Conservation (phyloP, 2,888 invertebrate genomes). For the Troides aeacus region DNA sequence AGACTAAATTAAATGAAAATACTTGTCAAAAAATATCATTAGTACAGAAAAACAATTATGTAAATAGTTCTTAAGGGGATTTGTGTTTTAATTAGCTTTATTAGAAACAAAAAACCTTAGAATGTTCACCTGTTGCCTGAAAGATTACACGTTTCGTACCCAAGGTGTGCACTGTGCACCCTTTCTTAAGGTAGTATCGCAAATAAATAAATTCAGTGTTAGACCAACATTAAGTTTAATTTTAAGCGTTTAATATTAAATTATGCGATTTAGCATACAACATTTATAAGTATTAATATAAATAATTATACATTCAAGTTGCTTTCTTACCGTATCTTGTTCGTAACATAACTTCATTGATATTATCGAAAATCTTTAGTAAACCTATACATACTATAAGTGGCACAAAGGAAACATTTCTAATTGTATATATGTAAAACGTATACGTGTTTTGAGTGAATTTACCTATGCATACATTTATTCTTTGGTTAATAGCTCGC, state of each 20-base stretch:
- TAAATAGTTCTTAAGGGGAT: no score
- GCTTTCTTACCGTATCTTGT: background rate
- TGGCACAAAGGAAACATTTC: background rate
- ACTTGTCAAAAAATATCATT: no score
- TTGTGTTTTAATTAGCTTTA: no score
- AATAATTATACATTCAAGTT: background rate
- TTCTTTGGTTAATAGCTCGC: background rate
- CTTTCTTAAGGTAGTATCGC: no score
- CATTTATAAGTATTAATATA: slow-evolving; percentile 18
- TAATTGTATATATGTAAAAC: slow-evolving; percentile 5
- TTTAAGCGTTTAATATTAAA: slow-evolving; percentile 10
- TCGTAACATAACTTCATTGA: no score
- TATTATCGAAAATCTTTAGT: no score
- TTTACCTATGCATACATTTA: background rate
- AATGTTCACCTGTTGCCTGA: no score
- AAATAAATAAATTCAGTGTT: background rate
- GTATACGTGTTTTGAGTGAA: slow-evolving; percentile 14
- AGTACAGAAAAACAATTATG: no score
- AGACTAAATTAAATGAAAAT: background rate
- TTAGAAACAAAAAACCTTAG: no score
- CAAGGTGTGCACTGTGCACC: no score
- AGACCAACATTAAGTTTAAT: background rate
- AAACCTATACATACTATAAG: no score
- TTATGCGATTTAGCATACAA: slow-evolving; percentile 17
- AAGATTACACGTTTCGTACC: no score